A percentile compares a stretch with the other conserved stretches of the same genome.
Evolutionary conservation across 2,113 vertebrate genomes (phyloP).

Genomic region (Neopipo cinnamomea): DNA sequence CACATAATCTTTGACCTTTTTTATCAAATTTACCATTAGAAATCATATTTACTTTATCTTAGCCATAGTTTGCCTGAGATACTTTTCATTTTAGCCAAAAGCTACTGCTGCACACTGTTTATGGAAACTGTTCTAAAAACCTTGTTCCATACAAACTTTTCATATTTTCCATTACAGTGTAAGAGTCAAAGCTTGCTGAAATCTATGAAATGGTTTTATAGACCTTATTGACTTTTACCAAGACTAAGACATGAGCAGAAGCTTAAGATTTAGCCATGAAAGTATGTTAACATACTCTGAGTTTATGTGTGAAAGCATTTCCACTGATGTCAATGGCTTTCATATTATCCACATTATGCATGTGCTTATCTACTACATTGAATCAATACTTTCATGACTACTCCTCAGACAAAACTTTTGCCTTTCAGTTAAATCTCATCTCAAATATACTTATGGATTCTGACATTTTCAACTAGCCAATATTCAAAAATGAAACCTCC

Average conservation of each 20-base stretch:
- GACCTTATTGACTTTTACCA: background rate
- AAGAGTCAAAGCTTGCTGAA: background rate
- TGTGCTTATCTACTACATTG: background rate
- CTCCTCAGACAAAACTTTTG: background rate
- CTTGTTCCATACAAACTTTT: background rate
- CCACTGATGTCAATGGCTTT: background rate
- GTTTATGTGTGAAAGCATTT: background rate
- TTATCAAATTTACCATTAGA: background rate
- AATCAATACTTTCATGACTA: background rate
- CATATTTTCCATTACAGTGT: background rate
- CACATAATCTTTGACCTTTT: background rate
- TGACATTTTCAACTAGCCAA: background rate
- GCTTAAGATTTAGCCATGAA: background rate
- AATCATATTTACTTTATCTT: background rate
- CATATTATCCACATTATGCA: background rate
- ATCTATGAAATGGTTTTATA: background rate
- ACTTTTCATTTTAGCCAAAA: background rate
- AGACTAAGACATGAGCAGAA: background rate
- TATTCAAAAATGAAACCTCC: slow-evolving; percentile 21
- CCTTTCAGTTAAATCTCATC: background rate
- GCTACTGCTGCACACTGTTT: background rate
- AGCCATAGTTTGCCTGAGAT: background rate
- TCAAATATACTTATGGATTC: background rate
- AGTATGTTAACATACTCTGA: background rate
- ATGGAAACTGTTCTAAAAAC: background rate